Conservation (phyloP, 2,113 vertebrate genomes). For the Perognathus longimembris region DNA sequence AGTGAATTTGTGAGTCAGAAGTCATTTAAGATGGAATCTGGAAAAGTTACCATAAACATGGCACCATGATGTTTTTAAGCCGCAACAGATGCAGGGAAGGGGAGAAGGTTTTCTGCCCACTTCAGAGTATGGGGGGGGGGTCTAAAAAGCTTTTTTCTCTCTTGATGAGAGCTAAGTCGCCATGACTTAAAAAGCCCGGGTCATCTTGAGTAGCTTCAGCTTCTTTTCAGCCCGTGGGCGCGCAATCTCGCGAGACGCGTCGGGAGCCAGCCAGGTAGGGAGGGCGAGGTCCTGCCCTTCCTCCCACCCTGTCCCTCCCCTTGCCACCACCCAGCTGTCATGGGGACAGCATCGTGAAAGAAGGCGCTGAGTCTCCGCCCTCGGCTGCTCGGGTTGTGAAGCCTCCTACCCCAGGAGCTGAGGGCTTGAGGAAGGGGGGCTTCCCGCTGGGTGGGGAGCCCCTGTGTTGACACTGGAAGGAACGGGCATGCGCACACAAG, state of each 20-base stretch:
- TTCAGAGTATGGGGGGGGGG: not conserved
- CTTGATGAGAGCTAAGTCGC: not conserved
- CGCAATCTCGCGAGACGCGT: not conserved
- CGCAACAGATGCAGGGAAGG: not conserved
- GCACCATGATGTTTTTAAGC: not conserved
- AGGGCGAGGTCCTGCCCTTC: not conserved
- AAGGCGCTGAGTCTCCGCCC: too few relatives aligned
- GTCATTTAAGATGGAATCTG: not conserved
- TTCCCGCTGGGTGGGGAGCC: too few relatives aligned
- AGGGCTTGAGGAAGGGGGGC: too few relatives aligned
- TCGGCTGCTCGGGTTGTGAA: too few relatives aligned
- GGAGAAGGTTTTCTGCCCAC: constrained; percentile 1
- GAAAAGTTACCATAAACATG: not conserved
- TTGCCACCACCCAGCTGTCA: not conserved
- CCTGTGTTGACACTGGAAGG: too few relatives aligned
- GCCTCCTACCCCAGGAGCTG: too few relatives aligned
- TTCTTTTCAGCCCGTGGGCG: not conserved
- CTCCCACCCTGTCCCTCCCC: not conserved
- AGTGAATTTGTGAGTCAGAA: not conserved
- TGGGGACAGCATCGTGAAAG: too few relatives aligned
- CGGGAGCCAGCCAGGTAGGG: not conserved
- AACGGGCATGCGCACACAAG: too few relatives aligned
- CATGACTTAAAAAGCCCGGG: not conserved
- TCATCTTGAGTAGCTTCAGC: not conserved
- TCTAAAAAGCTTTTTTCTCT: not conserved